Base-by-base conservation (phyloP, 2,888 invertebrate genomes). In the Parthenolecanium corni region DNA sequence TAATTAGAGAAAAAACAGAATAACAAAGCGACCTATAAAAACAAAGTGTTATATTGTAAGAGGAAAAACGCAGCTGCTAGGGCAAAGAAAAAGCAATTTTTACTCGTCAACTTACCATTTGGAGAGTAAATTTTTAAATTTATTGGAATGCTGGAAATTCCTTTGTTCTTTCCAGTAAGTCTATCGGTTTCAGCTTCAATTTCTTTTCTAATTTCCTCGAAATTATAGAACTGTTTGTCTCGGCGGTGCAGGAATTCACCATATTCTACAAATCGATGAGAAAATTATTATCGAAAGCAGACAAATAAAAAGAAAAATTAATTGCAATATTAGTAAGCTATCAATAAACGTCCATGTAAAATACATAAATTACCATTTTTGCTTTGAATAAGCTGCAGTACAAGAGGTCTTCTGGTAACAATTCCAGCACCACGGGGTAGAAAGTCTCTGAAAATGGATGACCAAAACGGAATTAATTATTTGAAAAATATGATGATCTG, bases 351-450 rank as follows among this genome's bases (percentile, higher is more conserved):
- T 31, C 9, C 31, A 31, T 9, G 31, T 31, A 31, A 31, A 31
- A 31, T 31, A 31, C 31, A 31, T 4, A 31, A 31, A 31, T 78
- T 78, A 90, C 90, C 90, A 77, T 85, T 80, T 72, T 79, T 78
- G 71, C 82, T 82, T 77, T 88, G 80, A 71, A 94, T 91, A 68
- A 94, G 80, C 75, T 94, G 94, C 69, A 94, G 79, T 74, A 97
- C 94, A 69, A 97, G 80, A 46, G 97, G 97, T 72, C 96, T 81
- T 71, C 96, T 83, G 62, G 97, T 97, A 56, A 97, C 97, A 73
- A 97, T 97, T 54, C 96, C 96, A 61, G 91, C 92, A 64, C 97
- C 94, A 76, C 93, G 82, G 64, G 94, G 94, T 73, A 94, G 80
- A 76, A 94, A 94, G 77, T 94, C 93, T 76, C 93, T 93, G 79